A percentile compares a stretch with the other conserved stretches of the same genome.
Evolutionary conservation across 2,888 invertebrate genomes (phyloP).

Genomic region (Ectemnius continuus): DNA sequence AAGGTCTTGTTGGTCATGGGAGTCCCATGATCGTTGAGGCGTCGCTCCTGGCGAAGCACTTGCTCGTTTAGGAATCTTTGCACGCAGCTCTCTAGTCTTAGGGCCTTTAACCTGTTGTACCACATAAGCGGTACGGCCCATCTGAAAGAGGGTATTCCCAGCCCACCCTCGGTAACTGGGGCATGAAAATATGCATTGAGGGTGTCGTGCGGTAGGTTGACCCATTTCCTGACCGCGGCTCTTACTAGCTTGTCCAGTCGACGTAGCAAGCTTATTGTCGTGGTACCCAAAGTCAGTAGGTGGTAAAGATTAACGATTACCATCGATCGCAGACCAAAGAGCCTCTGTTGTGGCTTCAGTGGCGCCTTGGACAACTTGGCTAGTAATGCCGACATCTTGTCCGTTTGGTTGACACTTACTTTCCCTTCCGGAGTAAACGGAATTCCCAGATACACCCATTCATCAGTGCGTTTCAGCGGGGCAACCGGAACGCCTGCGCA

Average conservation of each 20-base stretch:
- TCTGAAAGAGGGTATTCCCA: slow-evolving; percentile 32
- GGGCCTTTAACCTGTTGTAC: too few species aligned
- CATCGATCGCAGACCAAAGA: slow-evolving; percentile 31
- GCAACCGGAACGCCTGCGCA: not conserved
- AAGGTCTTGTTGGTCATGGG: too few species aligned
- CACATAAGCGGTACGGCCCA: slow-evolving; percentile 31
- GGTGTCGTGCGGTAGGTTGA: slow-evolving; percentile 67
- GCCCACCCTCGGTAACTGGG: slow-evolving; percentile 57
- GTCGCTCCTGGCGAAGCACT: too few species aligned
- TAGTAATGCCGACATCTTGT: not conserved
- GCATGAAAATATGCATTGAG: slow-evolving; percentile 69
- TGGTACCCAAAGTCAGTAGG: slow-evolving; percentile 68
- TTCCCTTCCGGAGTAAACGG: slow-evolving; percentile 30
- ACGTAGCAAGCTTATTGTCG: slow-evolving; percentile 54
- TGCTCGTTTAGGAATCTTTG: too few species aligned
- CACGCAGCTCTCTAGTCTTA: too few species aligned
- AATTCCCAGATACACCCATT: slow-evolving; percentile 40
- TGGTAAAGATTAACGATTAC: slow-evolving; percentile 64
- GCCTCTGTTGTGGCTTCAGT: slow-evolving; percentile 43
- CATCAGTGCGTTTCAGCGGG: not conserved
- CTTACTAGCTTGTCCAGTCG: slow-evolving; percentile 69
- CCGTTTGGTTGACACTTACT: not conserved
- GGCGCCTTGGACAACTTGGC: too few species aligned
- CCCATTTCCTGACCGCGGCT: slow-evolving; percentile 59
- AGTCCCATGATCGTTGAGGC: too few species aligned